Base-by-base conservation (phyloP, 2,797 vertebrate species). In the Alfaro cultratus region DNA sequence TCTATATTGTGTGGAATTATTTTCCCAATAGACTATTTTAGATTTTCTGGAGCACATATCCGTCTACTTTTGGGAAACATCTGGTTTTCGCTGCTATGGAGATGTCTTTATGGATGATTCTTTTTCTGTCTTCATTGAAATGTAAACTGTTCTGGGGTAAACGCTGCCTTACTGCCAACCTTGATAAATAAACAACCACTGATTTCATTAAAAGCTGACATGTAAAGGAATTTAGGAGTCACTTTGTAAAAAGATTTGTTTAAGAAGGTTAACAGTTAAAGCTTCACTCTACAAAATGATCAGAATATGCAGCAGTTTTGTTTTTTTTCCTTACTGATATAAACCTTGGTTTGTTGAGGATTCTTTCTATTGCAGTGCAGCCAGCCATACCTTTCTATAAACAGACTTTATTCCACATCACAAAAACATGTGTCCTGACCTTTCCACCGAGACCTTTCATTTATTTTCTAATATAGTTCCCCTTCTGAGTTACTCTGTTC, bases 351-450 rank as follows among this genome's bases (percentile, higher is more conserved):
- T 85, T 86, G 77, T 83, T 77, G 74, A 46, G 78, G 77, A 70
- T 82, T 81, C 81, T 86, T 89, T 83, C 76, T 87, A 75, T 85
- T 29, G 46, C 83, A 77, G 91, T 89, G 88, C 91, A 92, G 87
- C 85, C 80, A 83, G 86, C 83, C 84, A 87, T 95, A 95, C 90
- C 86, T 95, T 92, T 93, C 96, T 96, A 96, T 95, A 95, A 93
- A 94, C 89, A 93, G 86, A 90, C 87, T 86, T 96, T 96, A 96
- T 94, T 96, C 95, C 96, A 97, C 97, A 97, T 97, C 96, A 96
- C 94, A 94, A 92, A 96, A 97, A 98, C 97, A 98, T 94, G 95
- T 97, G 97, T 98, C 95, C 91, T 98, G 97, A 99, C 98, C 98
- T 99, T 99, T 99, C 94, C 94, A 94, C 94, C 92, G 92, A 96